These are phyloP conservation scores for Tringa solitaria DNA, from an alignment of 2,113 vertebrate genomes.

Conservation along the genomic window DNA sequence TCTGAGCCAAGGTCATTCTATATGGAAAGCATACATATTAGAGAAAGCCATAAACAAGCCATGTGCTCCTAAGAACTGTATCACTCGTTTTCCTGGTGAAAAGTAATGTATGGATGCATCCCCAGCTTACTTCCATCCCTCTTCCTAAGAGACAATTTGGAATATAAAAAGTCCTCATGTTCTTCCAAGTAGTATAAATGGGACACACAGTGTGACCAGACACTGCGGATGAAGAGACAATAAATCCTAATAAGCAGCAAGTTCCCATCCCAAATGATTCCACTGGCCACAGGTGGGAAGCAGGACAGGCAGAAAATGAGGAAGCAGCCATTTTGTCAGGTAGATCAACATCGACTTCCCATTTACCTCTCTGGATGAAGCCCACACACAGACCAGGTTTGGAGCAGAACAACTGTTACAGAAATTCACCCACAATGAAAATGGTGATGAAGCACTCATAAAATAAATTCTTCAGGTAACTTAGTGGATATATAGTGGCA, in stretches of 20 bases:
- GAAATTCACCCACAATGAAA: background rate
- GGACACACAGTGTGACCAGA: background rate
- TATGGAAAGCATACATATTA: background rate
- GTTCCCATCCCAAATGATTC: background rate
- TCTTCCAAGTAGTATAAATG: background rate
- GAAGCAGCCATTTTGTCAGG: background rate
- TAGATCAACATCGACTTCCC: background rate
- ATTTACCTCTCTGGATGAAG: background rate
- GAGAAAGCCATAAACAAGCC: background rate
- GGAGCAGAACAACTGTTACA: background rate
- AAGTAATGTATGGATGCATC: background rate
- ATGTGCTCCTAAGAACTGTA: background rate
- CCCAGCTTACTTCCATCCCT: background rate
- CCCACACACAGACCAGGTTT: background rate
- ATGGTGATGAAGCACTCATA: background rate
- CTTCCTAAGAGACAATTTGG: background rate
- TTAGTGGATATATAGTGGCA: background rate
- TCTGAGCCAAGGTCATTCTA: background rate
- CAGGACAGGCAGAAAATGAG: background rate
- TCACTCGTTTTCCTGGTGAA: background rate
- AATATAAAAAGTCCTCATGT: background rate
- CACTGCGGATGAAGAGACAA: background rate
- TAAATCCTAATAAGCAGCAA: background rate
- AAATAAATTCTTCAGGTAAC: background rate
- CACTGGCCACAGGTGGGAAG: background rate